A percentile compares a stretch with the other conserved stretches of the same genome.
phyloP scores from a whole-genome alignment of 1,140 invertebrate species.

The Brachionus plicatilis region DNA sequence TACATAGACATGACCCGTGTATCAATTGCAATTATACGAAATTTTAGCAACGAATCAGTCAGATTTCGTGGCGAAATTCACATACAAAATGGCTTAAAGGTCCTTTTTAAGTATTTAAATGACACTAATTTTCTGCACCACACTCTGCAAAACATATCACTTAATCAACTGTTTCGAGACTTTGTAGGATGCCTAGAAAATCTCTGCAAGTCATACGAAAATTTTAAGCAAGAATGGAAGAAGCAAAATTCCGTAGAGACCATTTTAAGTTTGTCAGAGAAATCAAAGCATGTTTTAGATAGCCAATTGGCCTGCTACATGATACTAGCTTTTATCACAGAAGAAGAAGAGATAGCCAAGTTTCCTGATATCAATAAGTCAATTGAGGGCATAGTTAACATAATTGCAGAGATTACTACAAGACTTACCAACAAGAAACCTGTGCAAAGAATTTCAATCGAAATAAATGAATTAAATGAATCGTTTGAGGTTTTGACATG shows the following conservation, averaged over 20 bases:
- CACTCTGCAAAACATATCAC: not conserved
- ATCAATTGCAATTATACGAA: not conserved
- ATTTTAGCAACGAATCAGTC: not conserved
- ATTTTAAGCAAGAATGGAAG: conserved; percentile 13
- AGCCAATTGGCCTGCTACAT: not conserved
- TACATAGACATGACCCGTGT: not conserved
- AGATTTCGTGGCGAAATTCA: not conserved
- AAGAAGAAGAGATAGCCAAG: conserved; percentile 12
- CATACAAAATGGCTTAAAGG: not conserved
- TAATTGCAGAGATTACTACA: not conserved
- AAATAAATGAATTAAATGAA: not conserved
- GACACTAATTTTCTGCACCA: not conserved
- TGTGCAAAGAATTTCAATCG: not conserved
- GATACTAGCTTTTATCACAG: not conserved
- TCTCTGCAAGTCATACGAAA: not conserved
- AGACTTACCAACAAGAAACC: not conserved
- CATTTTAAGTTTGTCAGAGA: not conserved
- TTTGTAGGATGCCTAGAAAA: not conserved
- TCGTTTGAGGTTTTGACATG: not conserved
- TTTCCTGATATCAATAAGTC: not conserved
- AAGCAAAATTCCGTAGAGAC: not conserved
- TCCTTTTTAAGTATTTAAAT: not conserved
- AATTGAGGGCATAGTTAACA: not conserved
- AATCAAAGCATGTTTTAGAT: not conserved
- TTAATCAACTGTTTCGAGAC: not conserved